These are phyloP conservation scores for Phyllotreta cruciferae DNA, from an alignment of 2,888 invertebrate genomes.

Conservation along the genomic window DNA sequence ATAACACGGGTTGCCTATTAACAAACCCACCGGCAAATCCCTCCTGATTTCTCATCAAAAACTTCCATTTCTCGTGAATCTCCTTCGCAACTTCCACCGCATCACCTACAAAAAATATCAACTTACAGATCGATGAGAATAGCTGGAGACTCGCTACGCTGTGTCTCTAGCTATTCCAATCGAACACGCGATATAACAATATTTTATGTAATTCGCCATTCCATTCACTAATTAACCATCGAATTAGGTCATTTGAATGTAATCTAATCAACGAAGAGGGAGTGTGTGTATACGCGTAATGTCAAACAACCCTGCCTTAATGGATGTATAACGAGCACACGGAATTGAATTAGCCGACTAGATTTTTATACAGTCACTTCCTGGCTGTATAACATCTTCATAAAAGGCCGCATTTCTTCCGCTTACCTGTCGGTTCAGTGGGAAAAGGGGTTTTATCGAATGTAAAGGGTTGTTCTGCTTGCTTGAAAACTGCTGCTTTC, in stretches of 20 bases:
- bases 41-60: slow-evolving; percentile 1
- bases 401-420: neutral
- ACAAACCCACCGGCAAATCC: neutral
- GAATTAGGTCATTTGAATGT: slow-evolving; percentile 15
- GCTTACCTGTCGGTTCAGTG: slow-evolving; percentile 52
- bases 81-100: slow-evolving; percentile 47
- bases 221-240: slow-evolving; percentile 9
- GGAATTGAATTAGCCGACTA: neutral
- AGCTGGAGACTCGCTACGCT: neutral
- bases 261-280: slow-evolving; percentile 22
- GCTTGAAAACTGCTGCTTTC: slow-evolving; percentile 64
- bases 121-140: neutral
- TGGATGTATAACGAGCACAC: neutral
- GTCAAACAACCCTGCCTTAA: slow-evolving; percentile 9
- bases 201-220: slow-evolving; percentile 10
- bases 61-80: slow-evolving; percentile 47
- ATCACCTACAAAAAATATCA: slow-evolving; percentile 48
- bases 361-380: neutral
- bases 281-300: slow-evolving; percentile 2
- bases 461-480: slow-evolving; percentile 74
- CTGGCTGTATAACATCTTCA: neutral
- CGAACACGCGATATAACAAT: neutral
- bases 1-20: neutral
- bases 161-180: no score
- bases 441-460: slow-evolving; percentile 62